Evolutionary conservation across 1,140 invertebrate species (phyloP).

Genomic region (Mactra quadrangularis): DNA sequence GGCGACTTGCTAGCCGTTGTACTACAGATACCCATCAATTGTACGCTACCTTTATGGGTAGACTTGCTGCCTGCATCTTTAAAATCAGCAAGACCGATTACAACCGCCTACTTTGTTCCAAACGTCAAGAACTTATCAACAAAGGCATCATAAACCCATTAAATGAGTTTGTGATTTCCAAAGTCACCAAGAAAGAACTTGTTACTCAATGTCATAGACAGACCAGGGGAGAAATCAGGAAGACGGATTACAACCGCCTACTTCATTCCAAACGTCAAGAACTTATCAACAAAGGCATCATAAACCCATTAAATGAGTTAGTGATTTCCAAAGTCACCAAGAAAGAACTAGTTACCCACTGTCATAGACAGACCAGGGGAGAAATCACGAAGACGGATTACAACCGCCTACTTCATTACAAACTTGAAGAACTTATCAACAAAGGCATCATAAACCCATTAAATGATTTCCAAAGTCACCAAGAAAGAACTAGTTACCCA

Average conservation of each 20-base stretch:
- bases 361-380: conserved; percentile 54
- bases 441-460: conserved; percentile 55
- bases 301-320: conserved; percentile 30
- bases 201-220: conserved; percentile 21
- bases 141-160: conserved; percentile 1
- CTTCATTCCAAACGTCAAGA: too few relatives aligned
- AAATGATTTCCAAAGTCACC: too few relatives aligned
- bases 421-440: too few relatives aligned
- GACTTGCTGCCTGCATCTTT: conserved; percentile 67
- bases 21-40: conserved; percentile 68
- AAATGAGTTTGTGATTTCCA: too few relatives aligned
- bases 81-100: conserved; percentile 61
- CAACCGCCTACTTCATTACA: too few relatives aligned
- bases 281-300: too few relatives aligned
- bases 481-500: conserved; percentile 48
- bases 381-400: conserved; percentile 60
- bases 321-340: too few relatives aligned
- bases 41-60: conserved; percentile 66
- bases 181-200: too few relatives aligned
- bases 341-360: conserved; percentile 7
- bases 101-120: conserved; percentile 57
- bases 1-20: conserved; percentile 59
- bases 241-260: too few relatives aligned
- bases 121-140: conserved; percentile 40
- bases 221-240: conserved; percentile 63